A percentile compares a stretch with the other conserved stretches of the same genome.
phyloP scores from a whole-genome alignment of 2,797 vertebrate species.

The Liasis olivaceus region DNA sequence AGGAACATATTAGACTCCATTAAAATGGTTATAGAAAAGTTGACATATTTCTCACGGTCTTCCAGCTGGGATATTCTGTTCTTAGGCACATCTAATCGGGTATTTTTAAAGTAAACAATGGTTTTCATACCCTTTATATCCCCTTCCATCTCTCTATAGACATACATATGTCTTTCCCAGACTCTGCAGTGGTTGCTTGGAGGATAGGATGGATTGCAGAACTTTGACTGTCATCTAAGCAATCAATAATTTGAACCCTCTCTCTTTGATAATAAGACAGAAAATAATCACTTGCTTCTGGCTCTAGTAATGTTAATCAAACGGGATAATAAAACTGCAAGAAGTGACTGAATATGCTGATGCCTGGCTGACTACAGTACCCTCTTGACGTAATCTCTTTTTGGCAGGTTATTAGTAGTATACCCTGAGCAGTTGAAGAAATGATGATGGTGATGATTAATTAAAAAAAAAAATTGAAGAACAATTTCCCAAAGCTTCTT shows the following conservation, averaged over 20 bases:
- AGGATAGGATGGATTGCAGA: not conserved
- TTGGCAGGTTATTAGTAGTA: not conserved
- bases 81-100: not conserved
- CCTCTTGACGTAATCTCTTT: not conserved
- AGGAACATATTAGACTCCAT: not conserved
- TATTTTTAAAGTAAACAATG: not conserved
- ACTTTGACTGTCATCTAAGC: not conserved
- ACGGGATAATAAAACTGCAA: not conserved
- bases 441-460: not conserved
- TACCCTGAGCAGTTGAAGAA: not conserved
- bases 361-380: not conserved
- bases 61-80: not conserved
- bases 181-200: not conserved
- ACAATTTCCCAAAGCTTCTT: not conserved
- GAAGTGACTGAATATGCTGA: not conserved
- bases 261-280: not conserved
- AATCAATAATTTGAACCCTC: not conserved
- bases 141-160: not conserved
- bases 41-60: too few species aligned
- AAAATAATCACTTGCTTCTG: not conserved
- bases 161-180: not conserved
- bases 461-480: not conserved
- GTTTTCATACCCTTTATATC: not conserved
- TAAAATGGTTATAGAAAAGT: not conserved
- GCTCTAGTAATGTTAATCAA: not conserved